Evolutionary conservation across 2,113 vertebrate species (phyloP).

Genomic region (Embiotoca jacksoni): DNA sequence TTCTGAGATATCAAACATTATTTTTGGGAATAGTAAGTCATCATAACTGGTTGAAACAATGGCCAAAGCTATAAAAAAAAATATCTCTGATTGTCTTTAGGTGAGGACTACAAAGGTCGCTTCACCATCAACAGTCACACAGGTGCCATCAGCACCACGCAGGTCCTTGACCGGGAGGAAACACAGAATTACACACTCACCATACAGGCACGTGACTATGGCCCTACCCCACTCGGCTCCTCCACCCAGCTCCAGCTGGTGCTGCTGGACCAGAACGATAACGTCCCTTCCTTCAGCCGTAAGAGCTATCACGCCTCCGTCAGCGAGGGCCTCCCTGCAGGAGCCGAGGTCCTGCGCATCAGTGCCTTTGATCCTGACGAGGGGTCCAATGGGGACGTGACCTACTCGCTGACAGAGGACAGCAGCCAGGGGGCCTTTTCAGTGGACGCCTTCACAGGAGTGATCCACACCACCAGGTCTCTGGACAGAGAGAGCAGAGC

Average conservation of each 20-base stretch:
- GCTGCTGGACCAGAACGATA: slow-evolving; percentile 93
- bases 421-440: slow-evolving; percentile 85
- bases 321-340: slow-evolving; percentile 86
- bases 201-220: slow-evolving; percentile 87
- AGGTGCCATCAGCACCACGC: slow-evolving; percentile 86
- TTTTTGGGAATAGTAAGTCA: not conserved
- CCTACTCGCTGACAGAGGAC: slow-evolving; percentile 85
- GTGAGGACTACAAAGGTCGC: slow-evolving; percentile 83
- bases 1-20: not conserved
- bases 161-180: slow-evolving; percentile 89
- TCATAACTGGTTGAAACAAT: not conserved
- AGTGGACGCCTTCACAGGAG: slow-evolving; percentile 81
- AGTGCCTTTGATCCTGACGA: slow-evolving; percentile 87
- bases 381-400: slow-evolving; percentile 87
- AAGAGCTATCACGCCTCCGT: slow-evolving; percentile 85
- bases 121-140: slow-evolving; percentile 88
- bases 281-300: slow-evolving; percentile 85
- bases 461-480: slow-evolving; percentile 77
- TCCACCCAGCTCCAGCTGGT: slow-evolving; percentile 81
- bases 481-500: slow-evolving; percentile 88
- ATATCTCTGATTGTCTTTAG: slow-evolving; percentile 65
- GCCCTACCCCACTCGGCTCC: slow-evolving; percentile 81
- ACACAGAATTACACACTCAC: slow-evolving; percentile 86
- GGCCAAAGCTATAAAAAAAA: not conserved
- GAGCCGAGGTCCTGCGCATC: slow-evolving; percentile 84